Base-by-base conservation (phyloP, 2,888 invertebrate species). In the Pelosia muscerda region DNA sequence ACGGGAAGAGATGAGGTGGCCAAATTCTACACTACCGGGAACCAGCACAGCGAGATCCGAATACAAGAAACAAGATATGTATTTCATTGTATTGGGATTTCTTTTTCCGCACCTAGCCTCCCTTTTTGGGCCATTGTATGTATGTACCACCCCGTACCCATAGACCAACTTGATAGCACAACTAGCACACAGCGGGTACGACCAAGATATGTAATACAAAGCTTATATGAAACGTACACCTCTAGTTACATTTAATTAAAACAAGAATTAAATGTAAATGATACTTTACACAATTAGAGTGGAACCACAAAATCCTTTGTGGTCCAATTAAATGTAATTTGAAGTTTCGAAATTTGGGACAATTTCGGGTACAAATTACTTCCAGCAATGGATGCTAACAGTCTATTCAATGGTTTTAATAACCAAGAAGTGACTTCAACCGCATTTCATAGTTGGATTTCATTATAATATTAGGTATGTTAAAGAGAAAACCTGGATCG, bases 321-420 rank as follows among this genome's bases (percentile, higher is more conserved):
- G 76, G 77, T 76, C 72, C 77, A 81, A 79, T 81, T 81, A 67
- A 78, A 72, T 73, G 71, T 71, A 77, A 75, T 78, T 74, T 72
- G 57, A 70, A 74, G 60, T 75, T 72, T 77, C 75, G 57, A 65
- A 61, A 76, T 78, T 66, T 76, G 65, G 66, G 72, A 73, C 69
- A 74, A 74, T 73, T 78, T 77, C 64, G 65, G 69, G 26, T 72
- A 71, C 69, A 71, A 72, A 74, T 69, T 69, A 73, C 34, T 66
- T 63, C 23, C 2, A 23, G 15, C 22, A 10, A 55, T 23, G 26
- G 9, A 34, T 31, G 49, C 49, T n/a, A 9, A 56, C 60, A 26
- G 61, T 42, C 57, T 55, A 42, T 28, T 23, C 58, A 28, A n/a
- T 64, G 57, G n/a, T 65, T 58, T 65, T 57, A 49, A 58, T 65